A percentile compares a stretch with the other conserved stretches of the same genome.
Conservation (phyloP, 2,888 invertebrate species). For the Lepetodrilus schrolli region DNA sequence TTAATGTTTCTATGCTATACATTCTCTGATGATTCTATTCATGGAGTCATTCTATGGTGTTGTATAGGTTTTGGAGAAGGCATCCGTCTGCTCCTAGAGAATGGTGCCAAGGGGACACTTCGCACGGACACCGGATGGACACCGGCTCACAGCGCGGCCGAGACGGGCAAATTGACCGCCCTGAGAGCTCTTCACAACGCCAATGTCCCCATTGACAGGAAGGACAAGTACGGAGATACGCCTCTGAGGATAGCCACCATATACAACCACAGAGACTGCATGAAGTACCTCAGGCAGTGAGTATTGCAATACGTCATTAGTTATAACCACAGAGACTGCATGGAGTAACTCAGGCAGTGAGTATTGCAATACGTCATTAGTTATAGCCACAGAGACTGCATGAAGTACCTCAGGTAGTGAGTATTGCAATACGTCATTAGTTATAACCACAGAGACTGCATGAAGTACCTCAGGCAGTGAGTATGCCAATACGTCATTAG, state of each 20-base stretch:
- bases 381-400: constrained; percentile 68
- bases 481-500: no score
- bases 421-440: constrained; percentile 58
- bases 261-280: constrained; percentile 68
- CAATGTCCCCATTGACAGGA: constrained; percentile 57
- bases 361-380: constrained; percentile 58
- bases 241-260: constrained; percentile 64
- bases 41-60: no score
- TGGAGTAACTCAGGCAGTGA: constrained; percentile 64
- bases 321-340: constrained; percentile 68
- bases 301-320: constrained; percentile 58
- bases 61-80: constrained; percentile 70
- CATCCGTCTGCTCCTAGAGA: constrained; percentile 66
- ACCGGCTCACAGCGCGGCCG: constrained; percentile 72
- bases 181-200: constrained; percentile 64
- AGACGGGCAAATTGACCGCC: constrained; percentile 64
- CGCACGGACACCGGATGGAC: constrained; percentile 69
- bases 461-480: constrained; percentile 64
- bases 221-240: constrained; percentile 68
- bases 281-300: constrained; percentile 64
- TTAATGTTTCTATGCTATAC: no score
- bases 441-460: constrained; percentile 68
- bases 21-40: no score
- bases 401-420: constrained; percentile 64
- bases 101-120: constrained; percentile 65